Conservation (phyloP, 2,113 vertebrate species). For the Dendrocopos noguchii region DNA sequence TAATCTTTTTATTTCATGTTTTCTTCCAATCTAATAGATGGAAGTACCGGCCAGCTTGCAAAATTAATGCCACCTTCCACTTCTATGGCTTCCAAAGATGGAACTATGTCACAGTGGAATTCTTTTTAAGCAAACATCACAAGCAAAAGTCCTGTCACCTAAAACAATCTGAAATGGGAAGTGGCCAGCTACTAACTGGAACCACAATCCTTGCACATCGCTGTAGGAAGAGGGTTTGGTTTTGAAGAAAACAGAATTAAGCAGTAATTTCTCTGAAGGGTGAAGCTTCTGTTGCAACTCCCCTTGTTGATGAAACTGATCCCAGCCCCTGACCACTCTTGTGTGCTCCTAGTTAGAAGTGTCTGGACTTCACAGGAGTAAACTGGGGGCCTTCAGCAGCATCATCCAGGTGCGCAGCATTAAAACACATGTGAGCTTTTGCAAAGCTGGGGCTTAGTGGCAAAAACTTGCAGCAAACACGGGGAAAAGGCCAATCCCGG, state of each 20-base stretch:
- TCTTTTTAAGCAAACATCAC: slow-evolving; percentile 50
- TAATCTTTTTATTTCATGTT: slow-evolving; percentile 58
- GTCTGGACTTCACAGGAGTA: neutral
- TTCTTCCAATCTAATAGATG: slow-evolving; percentile 39
- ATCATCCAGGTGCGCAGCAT: accelerated
- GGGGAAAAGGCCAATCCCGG: accelerated
- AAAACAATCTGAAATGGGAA: slow-evolving; percentile 66
- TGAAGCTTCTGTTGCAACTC: neutral
- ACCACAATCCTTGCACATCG: slow-evolving; percentile 58
- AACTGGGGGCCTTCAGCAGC: neutral
- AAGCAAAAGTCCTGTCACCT: slow-evolving; percentile 53
- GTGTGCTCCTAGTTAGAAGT: neutral
- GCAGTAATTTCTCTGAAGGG: neutral
- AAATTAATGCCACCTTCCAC: slow-evolving; percentile 47
- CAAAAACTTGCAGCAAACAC: neutral
- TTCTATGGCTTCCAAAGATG: neutral
- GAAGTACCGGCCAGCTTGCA: neutral
- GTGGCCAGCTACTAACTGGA: slow-evolving; percentile 71
- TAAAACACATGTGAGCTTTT: accelerated
- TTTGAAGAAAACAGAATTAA: neutral
- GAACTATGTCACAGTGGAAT: neutral
- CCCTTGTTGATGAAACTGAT: neutral
- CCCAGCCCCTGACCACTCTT: neutral
- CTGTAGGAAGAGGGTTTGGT: slow-evolving; percentile 44
- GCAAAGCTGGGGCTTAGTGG: neutral